Evolutionary conservation across 1,140 invertebrate species (phyloP), one percentile per base, ranked within the genome.

Genomic region (Drosophila virilis): DNA sequence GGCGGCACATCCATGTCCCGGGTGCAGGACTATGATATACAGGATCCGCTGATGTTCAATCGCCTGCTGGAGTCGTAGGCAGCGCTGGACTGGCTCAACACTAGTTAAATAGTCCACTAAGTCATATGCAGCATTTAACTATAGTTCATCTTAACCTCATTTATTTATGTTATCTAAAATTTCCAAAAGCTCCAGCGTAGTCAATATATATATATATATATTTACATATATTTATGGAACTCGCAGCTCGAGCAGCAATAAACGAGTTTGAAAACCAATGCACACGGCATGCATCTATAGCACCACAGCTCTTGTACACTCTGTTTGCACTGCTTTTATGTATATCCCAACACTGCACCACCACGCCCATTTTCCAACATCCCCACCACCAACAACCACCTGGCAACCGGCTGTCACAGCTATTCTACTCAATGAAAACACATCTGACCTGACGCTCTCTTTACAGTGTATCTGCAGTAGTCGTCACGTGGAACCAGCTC

Each of bases 31-130:
- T 91, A 85, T 58, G 83, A 91, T 22, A 89, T 91, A 38, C 78
- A 91, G 35, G 90, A 91, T 51, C 83, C 86, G 7, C 52, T 91
- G 48, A 77, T 91, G 70, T 91, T 91, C 67, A 91, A 91, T 77
- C 90, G 88, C 17, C 66, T 91, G 67, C 59, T 91, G 58, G 73
- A 84, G n/a, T 71, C 77, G n/a, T 91, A 77, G 59, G 9, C 43
- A 12, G n/a, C 12, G n/a, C 43, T n/a, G 32, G 22, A 28, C 22
- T 10, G 32, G 8, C 28, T 50, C 6, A 54, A 54, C 13, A 45
- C 48, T 81, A 81, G 74, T 68, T 43, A 43, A 35, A 48, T 89
- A 88, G 67, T 64, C 37, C 61, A 84, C 84, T 89, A 88, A 90
- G 84, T 88, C 84, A 88, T 88, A 55, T 84, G 51, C 85, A 89